Percentiles rank a stretch among this genome's conserved stretches.
Evolutionary conservation across 2,113 vertebrate species (phyloP).

Genomic region (Corythoichthys intestinalis): DNA sequence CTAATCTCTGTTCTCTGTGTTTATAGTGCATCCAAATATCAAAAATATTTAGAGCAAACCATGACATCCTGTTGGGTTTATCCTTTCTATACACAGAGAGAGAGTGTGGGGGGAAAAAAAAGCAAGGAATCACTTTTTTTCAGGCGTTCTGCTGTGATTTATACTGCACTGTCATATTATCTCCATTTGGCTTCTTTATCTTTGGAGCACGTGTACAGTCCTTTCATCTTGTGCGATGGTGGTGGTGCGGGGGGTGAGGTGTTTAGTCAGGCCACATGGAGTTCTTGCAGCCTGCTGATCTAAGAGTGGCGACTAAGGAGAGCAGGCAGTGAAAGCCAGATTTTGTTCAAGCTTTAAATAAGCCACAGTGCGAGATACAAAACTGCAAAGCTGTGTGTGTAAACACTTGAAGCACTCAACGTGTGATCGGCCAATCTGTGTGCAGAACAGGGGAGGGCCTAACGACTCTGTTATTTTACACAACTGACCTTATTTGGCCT

Average conservation of each 20-base stretch:
- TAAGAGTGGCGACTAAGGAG: conserved; percentile 39
- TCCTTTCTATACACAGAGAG: conserved; percentile 37
- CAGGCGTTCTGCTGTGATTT: conserved; percentile 34
- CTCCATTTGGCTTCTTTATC: conserved; percentile 51
- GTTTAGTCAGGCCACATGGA: conserved; percentile 46
- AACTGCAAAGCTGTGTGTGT: conserved; percentile 62
- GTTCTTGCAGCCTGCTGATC: conserved; percentile 47
- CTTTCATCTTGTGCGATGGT: conserved; percentile 32
- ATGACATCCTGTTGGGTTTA: conserved; percentile 50
- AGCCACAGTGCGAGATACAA: conserved; percentile 62
- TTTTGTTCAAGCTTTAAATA: conserved; percentile 71
- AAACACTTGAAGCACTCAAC: conserved; percentile 57
- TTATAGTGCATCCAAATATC: background rate
- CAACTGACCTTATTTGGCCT: conserved; percentile 66
- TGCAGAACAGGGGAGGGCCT: conserved; percentile 51
- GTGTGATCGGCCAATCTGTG: conserved; percentile 64
- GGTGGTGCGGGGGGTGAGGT: conserved; percentile 11
- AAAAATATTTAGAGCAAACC: conserved; percentile 19
- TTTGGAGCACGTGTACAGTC: conserved; percentile 42
- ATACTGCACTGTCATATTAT: conserved; percentile 38
- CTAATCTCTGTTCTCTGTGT: background rate
- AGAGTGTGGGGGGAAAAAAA: conserved; percentile 15
- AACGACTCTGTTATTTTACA: conserved; percentile 64
- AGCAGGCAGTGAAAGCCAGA: conserved; percentile 62
- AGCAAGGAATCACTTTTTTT: conserved; percentile 45